Conservation (phyloP, 2,888 invertebrate genomes). For the Anorthoa munda region DNA sequence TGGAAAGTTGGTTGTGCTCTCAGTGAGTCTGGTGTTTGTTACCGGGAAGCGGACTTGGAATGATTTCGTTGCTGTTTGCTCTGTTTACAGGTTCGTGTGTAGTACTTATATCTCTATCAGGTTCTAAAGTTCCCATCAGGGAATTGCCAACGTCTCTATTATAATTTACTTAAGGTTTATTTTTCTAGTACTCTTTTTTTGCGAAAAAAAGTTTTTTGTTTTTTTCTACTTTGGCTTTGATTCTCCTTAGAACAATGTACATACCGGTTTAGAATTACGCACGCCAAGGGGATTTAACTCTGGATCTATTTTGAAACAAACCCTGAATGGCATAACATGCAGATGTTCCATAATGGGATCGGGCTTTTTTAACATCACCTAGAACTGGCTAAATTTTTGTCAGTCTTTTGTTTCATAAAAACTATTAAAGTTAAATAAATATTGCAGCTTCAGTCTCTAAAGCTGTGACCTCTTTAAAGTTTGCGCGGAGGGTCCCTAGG, state of each 20-base stretch:
- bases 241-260: constrained; percentile 30
- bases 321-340: not conserved
- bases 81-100: constrained; percentile 82
- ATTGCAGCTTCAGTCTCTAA: constrained; percentile 9
- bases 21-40: constrained; percentile 79
- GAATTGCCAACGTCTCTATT: not conserved
- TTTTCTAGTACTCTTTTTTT: constrained; percentile 9
- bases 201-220: too few relatives aligned
- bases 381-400: not conserved
- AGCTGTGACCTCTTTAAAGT: constrained; percentile 18
- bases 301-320: constrained; percentile 1
- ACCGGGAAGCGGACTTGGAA: constrained; percentile 79
- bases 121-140: not conserved
- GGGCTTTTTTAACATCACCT: not conserved
- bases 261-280: constrained; percentile 34
- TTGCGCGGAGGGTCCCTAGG: constrained; percentile 42
- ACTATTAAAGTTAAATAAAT: constrained; percentile 10
- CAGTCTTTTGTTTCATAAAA: not conserved
- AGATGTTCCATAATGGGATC: not conserved
- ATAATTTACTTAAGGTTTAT: not conserved
- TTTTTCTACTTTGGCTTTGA: not conserved
- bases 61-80: constrained; percentile 83
- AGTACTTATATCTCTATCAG: constrained; percentile 24
- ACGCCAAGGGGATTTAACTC: constrained; percentile 31
- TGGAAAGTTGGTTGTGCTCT: constrained; percentile 79